phyloP scores from a whole-genome alignment of 2,888 invertebrate genomes.

The Microctonus aethiopoides region DNA sequence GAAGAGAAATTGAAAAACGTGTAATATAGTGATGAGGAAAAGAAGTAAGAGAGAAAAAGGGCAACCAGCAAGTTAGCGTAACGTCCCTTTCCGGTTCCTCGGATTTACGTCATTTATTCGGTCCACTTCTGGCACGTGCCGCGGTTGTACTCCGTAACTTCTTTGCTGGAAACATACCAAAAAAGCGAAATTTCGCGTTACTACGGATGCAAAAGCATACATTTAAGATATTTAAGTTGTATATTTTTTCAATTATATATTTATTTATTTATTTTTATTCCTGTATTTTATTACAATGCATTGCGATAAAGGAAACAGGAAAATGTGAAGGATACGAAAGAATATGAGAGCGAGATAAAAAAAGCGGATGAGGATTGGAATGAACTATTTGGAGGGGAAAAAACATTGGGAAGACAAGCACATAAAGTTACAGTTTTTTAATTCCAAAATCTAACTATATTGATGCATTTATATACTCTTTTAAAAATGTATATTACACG shows the following conservation, averaged over 20 bases:
- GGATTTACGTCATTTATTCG: conserved; percentile 66
- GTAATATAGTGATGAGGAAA: conserved; percentile 31
- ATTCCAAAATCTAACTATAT: conserved; percentile 44
- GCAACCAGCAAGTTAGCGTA: conserved; percentile 62
- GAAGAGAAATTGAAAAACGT: conserved; percentile 42
- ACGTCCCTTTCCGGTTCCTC: conserved; percentile 64
- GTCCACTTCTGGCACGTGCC: conserved; percentile 60
- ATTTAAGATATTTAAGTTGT: conserved; percentile 46
- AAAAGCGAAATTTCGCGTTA: conserved; percentile 61
- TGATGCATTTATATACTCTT: conserved; percentile 25
- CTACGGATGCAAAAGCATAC: conserved; percentile 59
- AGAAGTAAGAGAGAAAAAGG: conserved; percentile 51
- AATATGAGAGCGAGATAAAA: no score
- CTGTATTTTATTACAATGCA: background rate
- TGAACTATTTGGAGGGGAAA: background rate
- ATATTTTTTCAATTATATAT: background rate
- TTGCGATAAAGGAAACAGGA: background rate
- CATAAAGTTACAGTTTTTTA: conserved; percentile 14
- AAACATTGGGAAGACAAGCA: background rate
- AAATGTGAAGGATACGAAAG: no score
- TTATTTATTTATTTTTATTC: background rate
- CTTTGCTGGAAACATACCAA: conserved; percentile 63
- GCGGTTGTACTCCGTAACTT: conserved; percentile 54
- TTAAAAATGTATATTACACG: background rate
- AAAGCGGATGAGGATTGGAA: background rate